These are phyloP conservation scores for Acanthosepion lycidas DNA, from an alignment of 2,888 invertebrate genomes.

Conservation along the genomic window DNA sequence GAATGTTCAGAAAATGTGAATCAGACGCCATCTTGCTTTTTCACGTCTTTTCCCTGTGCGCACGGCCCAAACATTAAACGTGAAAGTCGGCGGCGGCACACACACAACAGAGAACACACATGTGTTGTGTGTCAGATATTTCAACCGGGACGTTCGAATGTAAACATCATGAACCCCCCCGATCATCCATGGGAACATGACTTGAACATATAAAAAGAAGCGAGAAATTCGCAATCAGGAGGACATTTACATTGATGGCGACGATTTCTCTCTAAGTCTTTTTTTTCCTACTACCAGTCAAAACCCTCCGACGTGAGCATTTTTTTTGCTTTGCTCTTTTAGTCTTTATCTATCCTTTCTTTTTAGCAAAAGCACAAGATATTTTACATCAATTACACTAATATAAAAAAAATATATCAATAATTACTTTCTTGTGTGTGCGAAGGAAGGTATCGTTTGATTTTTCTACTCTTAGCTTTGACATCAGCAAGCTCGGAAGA, in stretches of 20 bases:
- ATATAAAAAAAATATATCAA: background rate
- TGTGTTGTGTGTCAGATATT: constrained; percentile 44
- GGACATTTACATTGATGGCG: background rate
- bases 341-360: background rate
- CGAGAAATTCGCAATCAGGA: background rate
- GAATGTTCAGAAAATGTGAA: constrained; percentile 38
- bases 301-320: background rate
- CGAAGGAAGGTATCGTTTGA: background rate
- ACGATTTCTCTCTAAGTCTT: constrained; percentile 9
- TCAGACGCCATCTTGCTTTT: constrained; percentile 44
- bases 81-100: constrained; percentile 36
- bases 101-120: background rate
- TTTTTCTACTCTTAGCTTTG: background rate
- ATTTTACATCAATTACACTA: background rate
- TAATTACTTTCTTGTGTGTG: background rate
- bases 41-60: constrained; percentile 45
- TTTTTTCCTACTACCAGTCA: background rate
- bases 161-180: constrained; percentile 34
- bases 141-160: constrained; percentile 46
- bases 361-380: background rate
- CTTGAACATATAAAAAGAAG: constrained; percentile 11
- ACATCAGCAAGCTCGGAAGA: background rate
- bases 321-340: background rate
- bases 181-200: background rate
- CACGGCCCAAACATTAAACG: constrained; percentile 46